Evolutionary conservation across 2,888 invertebrate genomes (phyloP), one percentile per base, ranked within the genome.

Genomic region (Ochropacha duplaris): DNA sequence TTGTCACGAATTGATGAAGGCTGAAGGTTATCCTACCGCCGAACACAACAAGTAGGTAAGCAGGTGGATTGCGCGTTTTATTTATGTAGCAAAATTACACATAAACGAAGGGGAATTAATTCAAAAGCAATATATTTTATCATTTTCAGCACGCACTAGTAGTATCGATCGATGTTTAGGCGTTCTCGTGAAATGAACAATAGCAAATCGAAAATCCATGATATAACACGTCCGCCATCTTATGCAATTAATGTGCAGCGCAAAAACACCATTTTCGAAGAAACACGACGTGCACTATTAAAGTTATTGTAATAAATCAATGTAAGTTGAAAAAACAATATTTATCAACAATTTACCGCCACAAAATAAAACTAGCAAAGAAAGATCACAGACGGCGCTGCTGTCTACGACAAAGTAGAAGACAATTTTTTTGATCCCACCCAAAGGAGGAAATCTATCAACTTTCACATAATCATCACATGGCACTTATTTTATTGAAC

Each of bases 311-410:
- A 61, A 57, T 56, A n/a, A n/a, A 60, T 31, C 12, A 59, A 66
- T 60, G 9, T 11, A 49, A 57, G 19, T 14, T 36, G 8, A n/a
- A 5, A 64, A 64, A 65, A 66, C 59, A 66, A 60, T 60, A 59
- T 61, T 57, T 68, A 69, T 56, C 63, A 78, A 74, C 69, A 81
- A 84, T 81, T 78, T 81, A 86, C 83, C 84, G 84, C 83, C 85
- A 87, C 78, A 68, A 70, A 73, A 68, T 71, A 68, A 79, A 82
- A 62, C 61, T 61, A 54, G 72, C 71, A 69, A 76, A 68, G 60
- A 65, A 69, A 71, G 70, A 66, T 75, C 76, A 80, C 83, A 86
- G 87, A 86, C 86, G 87, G 90, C 90, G 90, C 89, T 90, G 84
- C 83, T 77, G 85, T 88, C 88, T 81, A 78, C 75, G 72, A 72